These are phyloP conservation scores for Willisornis vidua DNA, from an alignment of 2,113 vertebrate genomes.

Conservation along the genomic window DNA sequence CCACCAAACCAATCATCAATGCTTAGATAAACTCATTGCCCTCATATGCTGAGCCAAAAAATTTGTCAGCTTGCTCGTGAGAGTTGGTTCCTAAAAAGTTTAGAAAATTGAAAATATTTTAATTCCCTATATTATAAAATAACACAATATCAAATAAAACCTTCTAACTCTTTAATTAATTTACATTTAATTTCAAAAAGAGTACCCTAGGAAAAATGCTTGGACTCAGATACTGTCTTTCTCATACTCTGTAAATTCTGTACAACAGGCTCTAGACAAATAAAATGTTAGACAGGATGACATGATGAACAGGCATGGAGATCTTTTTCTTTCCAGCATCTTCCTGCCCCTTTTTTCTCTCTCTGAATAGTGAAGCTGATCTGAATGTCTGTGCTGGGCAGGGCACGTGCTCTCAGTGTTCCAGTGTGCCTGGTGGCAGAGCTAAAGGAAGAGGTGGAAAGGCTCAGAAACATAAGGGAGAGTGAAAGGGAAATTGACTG, in stretches of 20 bases:
- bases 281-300: neutral
- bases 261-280: neutral
- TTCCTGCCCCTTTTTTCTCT: neutral
- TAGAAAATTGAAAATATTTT: constrained; percentile 37
- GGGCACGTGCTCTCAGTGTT: neutral
- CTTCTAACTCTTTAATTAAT: neutral
- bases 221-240: neutral
- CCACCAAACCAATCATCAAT: constrained; percentile 1
- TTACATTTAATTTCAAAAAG: neutral
- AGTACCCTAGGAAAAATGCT: neutral
- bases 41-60: neutral
- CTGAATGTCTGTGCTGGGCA: neutral
- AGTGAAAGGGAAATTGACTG: too few species aligned
- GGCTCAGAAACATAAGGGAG: too few species aligned
- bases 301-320: neutral
- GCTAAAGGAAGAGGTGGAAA: too few species aligned
- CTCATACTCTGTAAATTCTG: neutral
- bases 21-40: neutral
- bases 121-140: neutral
- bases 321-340: neutral
- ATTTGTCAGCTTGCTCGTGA: neutral
- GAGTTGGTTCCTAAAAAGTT: neutral
- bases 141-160: neutral
- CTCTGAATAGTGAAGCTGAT: neutral
- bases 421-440: too few species aligned